Conservation (phyloP, 1,140 invertebrate species). For the Littorina saxatilis region DNA sequence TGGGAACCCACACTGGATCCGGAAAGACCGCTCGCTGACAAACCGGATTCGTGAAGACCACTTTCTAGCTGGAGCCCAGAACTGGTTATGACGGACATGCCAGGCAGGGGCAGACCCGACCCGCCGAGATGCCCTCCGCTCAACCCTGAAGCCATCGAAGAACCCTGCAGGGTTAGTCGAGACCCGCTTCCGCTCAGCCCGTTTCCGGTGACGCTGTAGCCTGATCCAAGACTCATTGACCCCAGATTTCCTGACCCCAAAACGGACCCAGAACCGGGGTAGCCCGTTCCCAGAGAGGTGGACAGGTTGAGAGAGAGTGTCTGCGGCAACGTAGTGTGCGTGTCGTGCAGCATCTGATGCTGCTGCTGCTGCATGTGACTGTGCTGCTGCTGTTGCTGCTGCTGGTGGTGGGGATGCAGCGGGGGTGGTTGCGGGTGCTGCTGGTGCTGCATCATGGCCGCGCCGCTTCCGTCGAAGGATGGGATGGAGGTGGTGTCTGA, state of each 20-base stretch:
- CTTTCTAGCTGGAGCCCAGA: background rate
- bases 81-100: conserved; percentile 3
- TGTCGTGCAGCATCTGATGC: conserved; percentile 35
- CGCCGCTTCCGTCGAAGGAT: background rate
- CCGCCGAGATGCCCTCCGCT: background rate
- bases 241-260: too few relatives aligned
- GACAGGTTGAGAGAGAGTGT: conserved; percentile 31
- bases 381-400: conserved; percentile 42
- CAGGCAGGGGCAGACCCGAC: background rate
- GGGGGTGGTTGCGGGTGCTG: background rate
- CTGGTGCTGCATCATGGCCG: background rate
- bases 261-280: conserved; percentile 10
- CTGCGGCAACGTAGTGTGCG: conserved; percentile 14
- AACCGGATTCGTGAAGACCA: background rate
- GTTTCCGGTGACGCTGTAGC: conserved; percentile 5
- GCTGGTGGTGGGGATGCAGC: conserved; percentile 32
- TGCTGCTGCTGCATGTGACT: conserved; percentile 33
- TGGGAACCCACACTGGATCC: background rate
- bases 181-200: background rate
- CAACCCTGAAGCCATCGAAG: background rate
- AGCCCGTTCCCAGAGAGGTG: conserved; percentile 22
- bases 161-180: background rate
- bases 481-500: background rate
- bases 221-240: background rate
- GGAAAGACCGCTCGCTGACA: background rate